Evolutionary conservation across 2,113 vertebrate genomes (phyloP), one percentile per base, ranked within the genome.

Genomic region (Octodon degus): DNA sequence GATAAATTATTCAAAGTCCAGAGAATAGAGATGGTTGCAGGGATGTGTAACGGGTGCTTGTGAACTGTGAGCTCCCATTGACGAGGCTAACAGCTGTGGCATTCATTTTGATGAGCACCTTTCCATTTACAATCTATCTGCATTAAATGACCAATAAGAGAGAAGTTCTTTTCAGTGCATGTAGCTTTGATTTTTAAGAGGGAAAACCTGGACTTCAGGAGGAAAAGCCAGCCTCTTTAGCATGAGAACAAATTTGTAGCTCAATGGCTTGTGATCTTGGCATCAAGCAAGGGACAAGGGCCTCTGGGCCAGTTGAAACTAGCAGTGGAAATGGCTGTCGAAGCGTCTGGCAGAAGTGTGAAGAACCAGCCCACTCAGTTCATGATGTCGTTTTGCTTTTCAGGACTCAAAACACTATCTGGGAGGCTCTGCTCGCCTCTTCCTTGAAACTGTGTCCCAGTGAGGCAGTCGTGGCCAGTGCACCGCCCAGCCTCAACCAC

Each of bases 1-100:
- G 98, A 98, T 98, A 96, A 98, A 98, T 98, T 97, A 98, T 98
- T 98, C 97, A 94, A 96, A 98, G 98, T 97, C 97, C 96, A 93
- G 96, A 95, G 98, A 95, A 93, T 40, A 84, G 90, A 50, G 84
- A 84, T 30, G 55, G 91, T 34, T 98, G 90, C 0, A 27, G 90
- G 95, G 94, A 82, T 91, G 95, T 0, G 5, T 27, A 7, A 84
- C 1, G 11, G 94, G 93, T 0, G 24, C 89, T 87, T 67, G 91
- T 12, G 30, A n/a, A 13, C 2, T 60, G 65, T n/a, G 43, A 82
- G 92, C 30, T 9, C 90, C 62, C 58, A 53, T 17, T 63, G 89
- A 80, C 5, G 82, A 24, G 85, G 84, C 89, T 13, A 74, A 88
- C 90, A 91, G 95, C 92, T 84, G 82, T 37, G 79, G 86, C 90